Conservation (phyloP, 2,113 vertebrate genomes). For the Seriola dumerili region DNA sequence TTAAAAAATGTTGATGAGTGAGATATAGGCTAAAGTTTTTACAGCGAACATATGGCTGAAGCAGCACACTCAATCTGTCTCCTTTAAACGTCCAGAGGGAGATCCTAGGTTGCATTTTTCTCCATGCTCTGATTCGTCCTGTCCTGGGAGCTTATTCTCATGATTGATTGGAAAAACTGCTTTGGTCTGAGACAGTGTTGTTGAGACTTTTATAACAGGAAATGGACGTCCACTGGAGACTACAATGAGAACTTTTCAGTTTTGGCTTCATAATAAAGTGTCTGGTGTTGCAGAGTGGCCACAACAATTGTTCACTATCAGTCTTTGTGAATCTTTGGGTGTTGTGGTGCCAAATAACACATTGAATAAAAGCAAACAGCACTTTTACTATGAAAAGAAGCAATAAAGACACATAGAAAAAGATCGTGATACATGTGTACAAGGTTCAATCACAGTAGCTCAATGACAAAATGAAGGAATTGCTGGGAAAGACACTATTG, state of each 20-base stretch:
- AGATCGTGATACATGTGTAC: background rate
- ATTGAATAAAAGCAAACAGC: background rate
- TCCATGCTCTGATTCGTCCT: constrained; percentile 38
- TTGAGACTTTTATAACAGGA: constrained; percentile 68
- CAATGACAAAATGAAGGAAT: background rate
- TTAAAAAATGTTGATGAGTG: constrained; percentile 25
- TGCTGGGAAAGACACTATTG: background rate
- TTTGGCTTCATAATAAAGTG: constrained; percentile 43
- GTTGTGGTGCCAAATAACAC: background rate
- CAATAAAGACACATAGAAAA: background rate
- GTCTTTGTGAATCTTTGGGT: background rate
- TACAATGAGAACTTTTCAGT: constrained; percentile 62
- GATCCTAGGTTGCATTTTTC: constrained; percentile 43
- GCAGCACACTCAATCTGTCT: constrained; percentile 54
- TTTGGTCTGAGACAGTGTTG: constrained; percentile 57
- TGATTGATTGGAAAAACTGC: constrained; percentile 76
- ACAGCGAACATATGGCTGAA: constrained; percentile 37
- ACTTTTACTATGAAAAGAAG: background rate
- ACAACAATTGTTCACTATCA: constrained; percentile 24
- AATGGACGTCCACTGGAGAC: constrained; percentile 64
- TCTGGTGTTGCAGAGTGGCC: constrained; percentile 15
- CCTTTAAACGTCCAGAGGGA: constrained; percentile 64
- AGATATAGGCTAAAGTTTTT: constrained; percentile 34
- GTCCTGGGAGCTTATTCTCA: constrained; percentile 36
- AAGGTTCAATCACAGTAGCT: background rate